Percentiles rank a stretch among this genome's conserved stretches.
These are phyloP conservation scores for Bos taurus DNA, from an alignment of 2,113 vertebrate genomes.

Conservation along the genomic window DNA sequence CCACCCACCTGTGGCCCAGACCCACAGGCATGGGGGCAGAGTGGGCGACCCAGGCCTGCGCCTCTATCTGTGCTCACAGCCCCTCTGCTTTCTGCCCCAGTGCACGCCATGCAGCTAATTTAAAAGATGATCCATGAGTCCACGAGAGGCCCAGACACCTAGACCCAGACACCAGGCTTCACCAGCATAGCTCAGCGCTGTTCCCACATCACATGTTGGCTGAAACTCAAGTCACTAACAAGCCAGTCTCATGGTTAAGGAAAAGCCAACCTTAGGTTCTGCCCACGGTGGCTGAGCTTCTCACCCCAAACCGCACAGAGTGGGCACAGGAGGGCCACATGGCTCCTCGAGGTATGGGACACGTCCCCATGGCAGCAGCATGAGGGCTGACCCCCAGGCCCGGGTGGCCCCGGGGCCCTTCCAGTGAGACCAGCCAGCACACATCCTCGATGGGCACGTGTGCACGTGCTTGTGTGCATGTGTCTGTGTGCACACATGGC, in stretches of 20 bases:
- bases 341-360: rapidly evolving
- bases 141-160: neutral
- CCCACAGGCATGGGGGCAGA: neutral
- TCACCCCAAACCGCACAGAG: rapidly evolving
- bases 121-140: neutral
- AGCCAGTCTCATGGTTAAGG: neutral
- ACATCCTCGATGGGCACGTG: neutral
- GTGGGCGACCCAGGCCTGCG: rapidly evolving
- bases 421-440: rapidly evolving
- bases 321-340: rapidly evolving
- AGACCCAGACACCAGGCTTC: neutral
- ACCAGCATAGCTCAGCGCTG: no score
- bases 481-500: neutral
- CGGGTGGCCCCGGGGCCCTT: rapidly evolving
- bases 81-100: neutral
- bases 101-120: rapidly evolving
- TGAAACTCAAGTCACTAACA: neutral
- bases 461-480: rapidly evolving
- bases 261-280: neutral
- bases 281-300: neutral
- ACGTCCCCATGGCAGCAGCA: rapidly evolving
- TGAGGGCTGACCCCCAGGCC: no score
- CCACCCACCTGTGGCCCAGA: rapidly evolving
- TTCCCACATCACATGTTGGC: neutral
- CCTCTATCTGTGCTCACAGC: neutral